Percentiles rank a stretch among this genome's conserved stretches.
These are phyloP conservation scores for Phyllostomus hastatus DNA, from an alignment of 2,113 vertebrate genomes.

Conservation along the genomic window DNA sequence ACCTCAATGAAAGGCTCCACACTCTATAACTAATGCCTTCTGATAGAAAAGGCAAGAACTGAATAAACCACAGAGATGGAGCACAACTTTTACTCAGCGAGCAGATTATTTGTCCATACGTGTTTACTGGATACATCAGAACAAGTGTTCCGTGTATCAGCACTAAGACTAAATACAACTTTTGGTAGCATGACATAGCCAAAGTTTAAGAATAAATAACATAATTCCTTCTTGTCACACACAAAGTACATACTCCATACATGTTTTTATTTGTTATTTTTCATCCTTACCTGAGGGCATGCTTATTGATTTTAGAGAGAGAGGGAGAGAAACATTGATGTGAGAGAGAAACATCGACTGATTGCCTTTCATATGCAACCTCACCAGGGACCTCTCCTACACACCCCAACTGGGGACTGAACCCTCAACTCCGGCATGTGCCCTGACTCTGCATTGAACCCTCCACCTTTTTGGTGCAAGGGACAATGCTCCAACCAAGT, in stretches of 20 bases:
- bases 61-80: neutral
- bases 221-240: neutral
- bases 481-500: too few relatives aligned
- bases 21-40: neutral
- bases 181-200: neutral
- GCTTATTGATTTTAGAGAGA: too few relatives aligned
- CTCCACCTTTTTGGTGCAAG: too few relatives aligned
- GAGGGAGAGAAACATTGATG: too few relatives aligned
- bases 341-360: too few relatives aligned
- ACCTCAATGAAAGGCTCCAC: neutral
- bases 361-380: too few relatives aligned
- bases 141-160: neutral
- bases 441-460: too few relatives aligned
- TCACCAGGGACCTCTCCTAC: too few relatives aligned
- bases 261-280: neutral
- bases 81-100: neutral
- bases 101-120: neutral
- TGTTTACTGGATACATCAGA: neutral
- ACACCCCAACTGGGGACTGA: too few relatives aligned
- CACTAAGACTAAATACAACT: neutral
- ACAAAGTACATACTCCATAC: neutral
- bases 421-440: too few relatives aligned
- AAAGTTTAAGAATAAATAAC: neutral
- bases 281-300: too few relatives aligned
- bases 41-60: neutral